Base-by-base conservation (phyloP, 2,888 invertebrate species). In the Sesia apiformis region DNA sequence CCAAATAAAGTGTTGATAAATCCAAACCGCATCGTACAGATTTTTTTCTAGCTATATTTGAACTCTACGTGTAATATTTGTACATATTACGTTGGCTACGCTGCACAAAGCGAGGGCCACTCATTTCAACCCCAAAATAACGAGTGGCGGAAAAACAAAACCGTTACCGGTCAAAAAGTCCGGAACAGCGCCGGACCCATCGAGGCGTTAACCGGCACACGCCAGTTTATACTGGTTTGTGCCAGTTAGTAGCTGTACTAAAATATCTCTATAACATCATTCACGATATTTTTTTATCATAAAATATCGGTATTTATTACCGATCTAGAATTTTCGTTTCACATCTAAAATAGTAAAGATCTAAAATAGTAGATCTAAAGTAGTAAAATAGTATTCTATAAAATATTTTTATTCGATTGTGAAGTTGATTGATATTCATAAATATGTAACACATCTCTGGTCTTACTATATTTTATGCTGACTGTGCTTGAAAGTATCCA, bases 121-220 rank as follows among this genome's bases (percentile, higher is more conserved):
- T 55, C 53, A 42, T 53, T 46, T 38, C 46, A 56, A 55, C 57
- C 57, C 53, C 59, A 61, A 62, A 63, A 58, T 46, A 46, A 46
- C 46, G 60, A 60, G 57, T 58, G 51, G 46, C 51, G 51, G 39
- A 60, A 58, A 58, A 55, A 59, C 57, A 64, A 65, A 63, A 65
- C 58, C 60, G 58, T 62, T 62, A 58, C 57, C 43, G 53, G 52
- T 60, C 59, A 60, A 68, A 69, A 66, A 64, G 60, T 61, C 63
- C 64, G 62, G 64, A 65, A 67, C 8, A 43, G 3, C 41, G 7
- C 4, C 8, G 43, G 43, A 43, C 41, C 41, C 7, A 41, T 7
- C 41, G 41, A 41, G 41, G 41, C 41, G 41, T 41, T 41, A 41
- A 41, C 5, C 41, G n/a, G 43, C 43, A 8, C 7, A 8, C 46